phyloP scores from a whole-genome alignment of 2,888 invertebrate genomes.

The Aleiodes leptofemur region DNA sequence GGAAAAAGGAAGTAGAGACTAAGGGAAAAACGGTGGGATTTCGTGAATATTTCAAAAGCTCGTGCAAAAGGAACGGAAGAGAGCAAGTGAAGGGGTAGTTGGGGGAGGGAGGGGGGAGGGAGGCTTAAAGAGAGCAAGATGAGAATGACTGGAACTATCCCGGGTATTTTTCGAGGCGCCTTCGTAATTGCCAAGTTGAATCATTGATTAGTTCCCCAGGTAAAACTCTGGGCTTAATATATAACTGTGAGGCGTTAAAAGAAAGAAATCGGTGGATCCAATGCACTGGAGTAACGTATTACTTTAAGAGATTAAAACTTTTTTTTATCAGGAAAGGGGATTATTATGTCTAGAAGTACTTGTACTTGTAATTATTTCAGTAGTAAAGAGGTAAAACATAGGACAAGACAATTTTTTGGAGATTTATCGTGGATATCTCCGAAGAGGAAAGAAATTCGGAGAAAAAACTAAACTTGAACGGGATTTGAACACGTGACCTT shows the following conservation, averaged over 20 bases:
- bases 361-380: neutral
- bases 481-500: too few relatives aligned
- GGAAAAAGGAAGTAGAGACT: constrained; percentile 25
- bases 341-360: constrained; percentile 19
- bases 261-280: neutral
- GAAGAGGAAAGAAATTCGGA: too few relatives aligned
- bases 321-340: constrained; percentile 22
- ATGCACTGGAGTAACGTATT: constrained; percentile 26
- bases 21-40: constrained; percentile 46
- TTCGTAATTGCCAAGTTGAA: constrained; percentile 72
- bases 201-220: constrained; percentile 70
- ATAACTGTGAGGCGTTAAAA: neutral
- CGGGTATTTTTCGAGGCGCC: constrained; percentile 68
- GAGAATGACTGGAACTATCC: constrained; percentile 17
- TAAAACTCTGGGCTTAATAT: constrained; percentile 48
- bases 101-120: neutral
- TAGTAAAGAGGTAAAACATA: neutral
- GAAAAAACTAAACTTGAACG: too few relatives aligned
- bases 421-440: neutral
- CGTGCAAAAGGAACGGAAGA: constrained; percentile 41
- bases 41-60: constrained; percentile 55
- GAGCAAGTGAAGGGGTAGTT: constrained; percentile 34
- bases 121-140: constrained; percentile 11
- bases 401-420: neutral
- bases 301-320: constrained; percentile 32